Evolutionary conservation across 1,140 invertebrate species (phyloP), one percentile per base, ranked within the genome.

Genomic region (Vanessa atalanta): DNA sequence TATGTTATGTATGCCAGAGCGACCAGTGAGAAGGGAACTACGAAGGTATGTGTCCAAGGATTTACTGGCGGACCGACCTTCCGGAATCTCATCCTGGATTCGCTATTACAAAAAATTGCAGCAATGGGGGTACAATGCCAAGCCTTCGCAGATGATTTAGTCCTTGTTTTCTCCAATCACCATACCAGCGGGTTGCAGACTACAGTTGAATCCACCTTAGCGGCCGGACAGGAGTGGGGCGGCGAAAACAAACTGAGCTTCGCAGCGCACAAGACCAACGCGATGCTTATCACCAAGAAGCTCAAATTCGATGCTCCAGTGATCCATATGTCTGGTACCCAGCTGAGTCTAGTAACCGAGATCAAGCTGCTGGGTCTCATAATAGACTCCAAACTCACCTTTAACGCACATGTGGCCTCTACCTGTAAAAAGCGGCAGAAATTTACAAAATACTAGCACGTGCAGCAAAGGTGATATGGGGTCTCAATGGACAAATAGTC

Each of bases 231-330:
- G 43, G 55, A 63, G 16, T 73, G 72, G 65, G 72, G 65, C 3
- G 14, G 13, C 1, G 5, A 11, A 20, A 73, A 67, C 31, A 63
- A 73, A 23, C 20, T 73, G 23, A 68, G 61, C 14, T 73, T 73
- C 23, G 73, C 73, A 23, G 50, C 73, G 26, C 73, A 75, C 5
- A 75, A 75, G 26, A 75, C 73, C 3, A 55, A 43, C 8, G 66
- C 73, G 2, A 69, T 75, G 67, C 1, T 70, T 6, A 13, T 69
- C 1, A 75, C 73, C 12, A 70, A 55, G 47, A 75, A 75, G 16
- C 20, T 69, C 9, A 75, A 75, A 60, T 70, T 16, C 13, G 26
- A 69, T 11, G 12, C 26, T 12, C 66, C 66, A 12, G 13, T 15
- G 48, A n/a, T 50, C 3, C 37, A 50, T 50, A n/a, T 50, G 48